Evolutionary conservation across 2,797 vertebrate species (phyloP), one percentile per base, ranked within the genome.

Genomic region (Mus minutoides): DNA sequence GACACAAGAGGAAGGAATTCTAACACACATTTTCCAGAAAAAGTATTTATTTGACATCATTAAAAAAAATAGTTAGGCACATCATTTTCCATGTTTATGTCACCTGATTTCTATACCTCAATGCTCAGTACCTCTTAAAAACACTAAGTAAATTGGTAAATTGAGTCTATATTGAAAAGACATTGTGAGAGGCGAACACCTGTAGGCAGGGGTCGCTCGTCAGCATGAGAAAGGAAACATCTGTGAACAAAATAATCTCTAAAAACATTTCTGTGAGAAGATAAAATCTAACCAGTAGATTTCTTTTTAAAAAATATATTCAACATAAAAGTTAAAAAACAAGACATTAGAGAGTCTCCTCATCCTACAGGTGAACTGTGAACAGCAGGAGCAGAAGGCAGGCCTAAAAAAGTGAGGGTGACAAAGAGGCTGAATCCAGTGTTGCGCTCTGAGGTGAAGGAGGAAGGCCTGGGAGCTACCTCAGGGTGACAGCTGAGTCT

Each of bases 21-120:
- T 73, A 93, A 95, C 54, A 84, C 95, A 92, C 21, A 8, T 60
- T 69, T 97, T 95, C 85, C 97, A 78, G 86, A 96, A 97, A 97
- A 97, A 93, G 92, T 96, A 95, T 98, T 99, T 98, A 99, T 98
- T 98, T 75, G 82, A 98, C 96, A 98, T 96, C 78, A 94, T 97
- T 99, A 99, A 97, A 99, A 99, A 98, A 99, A 98, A 98, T 98
- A 98, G 97, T 98, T 80, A 98, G 98, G 98, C 98, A 98, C 97
- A 97, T 92, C 71, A 98, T 97, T 97, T 90, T 90, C 95, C 76
- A 92, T 96, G 89, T 95, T 96, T 93, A 95, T 97, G 9, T 98
- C 91, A 64, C 49, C 93, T 96, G 96, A 97, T 95, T 88, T 94
- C 94, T 90, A 97, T 90, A 95, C 54, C 83, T 60, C 94, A 95